A percentile compares a stretch with the other conserved stretches of the same genome.
These are phyloP conservation scores for Toxostoma redivivum DNA, from an alignment of 2,113 vertebrate species.

Conservation along the genomic window DNA sequence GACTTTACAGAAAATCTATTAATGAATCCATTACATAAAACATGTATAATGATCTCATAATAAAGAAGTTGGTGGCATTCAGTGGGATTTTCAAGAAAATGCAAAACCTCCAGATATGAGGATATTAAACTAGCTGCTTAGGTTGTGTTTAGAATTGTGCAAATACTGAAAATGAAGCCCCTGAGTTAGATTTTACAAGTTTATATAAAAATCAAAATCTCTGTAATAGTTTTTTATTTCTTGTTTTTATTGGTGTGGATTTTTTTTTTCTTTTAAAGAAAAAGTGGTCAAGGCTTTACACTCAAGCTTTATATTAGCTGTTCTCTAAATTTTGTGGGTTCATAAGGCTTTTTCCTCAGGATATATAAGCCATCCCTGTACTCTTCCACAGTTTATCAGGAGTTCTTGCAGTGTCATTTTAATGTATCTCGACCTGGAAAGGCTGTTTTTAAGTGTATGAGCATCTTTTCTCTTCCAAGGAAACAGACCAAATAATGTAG, in stretches of 20 bases:
- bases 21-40: not conserved
- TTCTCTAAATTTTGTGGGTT: not conserved
- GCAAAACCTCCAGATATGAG: not conserved
- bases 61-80: not conserved
- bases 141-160: not conserved
- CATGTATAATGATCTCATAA: not conserved
- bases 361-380: not conserved
- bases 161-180: not conserved
- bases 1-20: not conserved
- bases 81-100: not conserved
- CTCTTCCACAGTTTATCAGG: not conserved
- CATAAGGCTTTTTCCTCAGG: not conserved
- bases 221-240: not conserved
- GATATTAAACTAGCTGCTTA: not conserved
- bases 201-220: not conserved
- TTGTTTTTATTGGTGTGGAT: not conserved
- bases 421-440: not conserved
- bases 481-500: not conserved
- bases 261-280: not conserved
- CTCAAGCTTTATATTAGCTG: not conserved
- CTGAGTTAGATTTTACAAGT: not conserved
- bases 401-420: not conserved
- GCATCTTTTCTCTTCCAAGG: not conserved
- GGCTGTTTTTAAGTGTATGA: not conserved
- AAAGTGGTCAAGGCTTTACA: not conserved